Base-by-base conservation (phyloP, 2,888 invertebrate species). In the Serripes groenlandicus region DNA sequence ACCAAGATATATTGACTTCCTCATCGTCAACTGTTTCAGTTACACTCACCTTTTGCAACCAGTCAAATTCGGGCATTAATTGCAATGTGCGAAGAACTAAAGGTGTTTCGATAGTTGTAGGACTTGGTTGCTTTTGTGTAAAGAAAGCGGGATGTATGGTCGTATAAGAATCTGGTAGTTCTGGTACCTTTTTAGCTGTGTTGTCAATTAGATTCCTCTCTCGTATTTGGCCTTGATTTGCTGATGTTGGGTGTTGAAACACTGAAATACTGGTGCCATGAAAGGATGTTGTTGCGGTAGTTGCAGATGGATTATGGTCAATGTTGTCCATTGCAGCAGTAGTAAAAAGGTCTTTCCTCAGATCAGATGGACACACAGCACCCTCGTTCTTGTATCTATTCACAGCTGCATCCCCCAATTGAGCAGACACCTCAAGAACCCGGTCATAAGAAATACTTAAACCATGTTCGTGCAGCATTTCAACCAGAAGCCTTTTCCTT, bases 401-500 rank as follows among this genome's bases (percentile, higher is more conserved):
- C n/a, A 28, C 28, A 11, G 35, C 68, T 11, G n/a, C 32, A 15
- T 68, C 66, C 3, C 37, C 66, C 3, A 68, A 2, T 11, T 68
- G 34, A 7, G 68, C 56, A n/a, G 68, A 68, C 1, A 68, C 4
- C 35, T 23, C 52, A 18, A 69, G 72, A 23, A 66, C 35, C 21
- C 60, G 23, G 74, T 74, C 64, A 64, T 74, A 62, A 4, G 73
- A 83, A 42, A 90, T 85, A 35, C 83, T 76, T 1, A 90, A n/a
- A 23, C 90, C 89, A 73, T 82, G 75, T 1, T 83, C 75, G 73
- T 72, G 72, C 34, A 78, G 37, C 49, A 54, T 23, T 1, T 78
- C 75, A 18, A 89, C 74, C 5, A 89, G 60, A 58, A 69, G 23
- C 52, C 81, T 75, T 69, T 87, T 89, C 52, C 87, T 70, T 1